These are phyloP conservation scores for Acholoe squamosa DNA, from an alignment of 2,888 invertebrate species.

Conservation along the genomic window DNA sequence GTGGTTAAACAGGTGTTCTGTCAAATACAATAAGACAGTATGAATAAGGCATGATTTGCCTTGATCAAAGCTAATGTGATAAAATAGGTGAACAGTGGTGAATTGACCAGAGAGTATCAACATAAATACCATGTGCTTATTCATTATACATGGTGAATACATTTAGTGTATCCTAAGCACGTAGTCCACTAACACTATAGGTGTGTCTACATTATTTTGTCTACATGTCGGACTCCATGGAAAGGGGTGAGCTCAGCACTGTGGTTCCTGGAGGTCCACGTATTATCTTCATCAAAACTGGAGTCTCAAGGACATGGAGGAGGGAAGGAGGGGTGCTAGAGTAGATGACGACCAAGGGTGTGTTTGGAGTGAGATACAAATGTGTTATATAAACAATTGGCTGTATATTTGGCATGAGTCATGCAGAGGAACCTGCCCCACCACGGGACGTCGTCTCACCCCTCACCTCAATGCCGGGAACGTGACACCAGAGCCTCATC, in stretches of 20 bases:
- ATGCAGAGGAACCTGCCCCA: neutral
- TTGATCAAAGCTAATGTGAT: no score
- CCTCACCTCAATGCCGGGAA: slow-evolving; percentile 50
- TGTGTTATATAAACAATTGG: slow-evolving; percentile 58
- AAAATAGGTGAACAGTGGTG: no score
- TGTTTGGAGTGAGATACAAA: slow-evolving; percentile 59
- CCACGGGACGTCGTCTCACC: slow-evolving; percentile 1
- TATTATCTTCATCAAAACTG: slow-evolving; percentile 51
- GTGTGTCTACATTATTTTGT: no score
- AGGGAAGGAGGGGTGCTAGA: neutral
- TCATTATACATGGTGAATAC: no score
- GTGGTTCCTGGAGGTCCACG: neutral
- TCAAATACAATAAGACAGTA: no score
- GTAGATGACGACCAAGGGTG: slow-evolving; percentile 11
- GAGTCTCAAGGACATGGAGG: neutral
- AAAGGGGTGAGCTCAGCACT: slow-evolving; percentile 1
- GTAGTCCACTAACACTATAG: no score
- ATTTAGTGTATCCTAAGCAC: no score
- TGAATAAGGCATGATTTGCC: no score
- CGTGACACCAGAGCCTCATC: slow-evolving; percentile 49
- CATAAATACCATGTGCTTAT: no score
- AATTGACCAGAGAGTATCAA: no score
- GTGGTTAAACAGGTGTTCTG: no score
- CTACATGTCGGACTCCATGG: no score
- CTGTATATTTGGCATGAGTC: slow-evolving; percentile 58